Percentiles rank a stretch among this genome's conserved stretches.
These are phyloP conservation scores for Lampris megalopsis DNA, from an alignment of 2,113 vertebrate genomes.

Conservation along the genomic window DNA sequence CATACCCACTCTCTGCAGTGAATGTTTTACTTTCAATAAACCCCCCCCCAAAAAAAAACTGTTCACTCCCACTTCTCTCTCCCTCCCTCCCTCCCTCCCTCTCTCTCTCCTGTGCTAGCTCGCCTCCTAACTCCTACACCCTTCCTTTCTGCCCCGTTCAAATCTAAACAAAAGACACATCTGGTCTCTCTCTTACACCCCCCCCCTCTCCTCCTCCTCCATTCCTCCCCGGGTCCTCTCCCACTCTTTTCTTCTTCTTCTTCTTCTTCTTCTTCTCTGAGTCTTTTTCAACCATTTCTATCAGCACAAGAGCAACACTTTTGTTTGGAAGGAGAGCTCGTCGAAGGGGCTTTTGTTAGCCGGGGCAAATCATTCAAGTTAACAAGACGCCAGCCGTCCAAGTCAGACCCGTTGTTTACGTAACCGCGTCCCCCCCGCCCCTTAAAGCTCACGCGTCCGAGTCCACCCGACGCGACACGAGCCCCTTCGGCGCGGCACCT, in stretches of 20 bases:
- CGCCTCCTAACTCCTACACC: conserved; percentile 80
- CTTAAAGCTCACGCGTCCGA: conserved; percentile 10
- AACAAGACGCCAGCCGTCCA: conserved; percentile 24
- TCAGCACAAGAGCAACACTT: conserved; percentile 60
- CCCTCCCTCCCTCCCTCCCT: conserved; percentile 67
- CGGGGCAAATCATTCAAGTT: conserved; percentile 63
- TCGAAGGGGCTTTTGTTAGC: conserved; percentile 60
- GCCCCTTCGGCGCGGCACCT: too few species aligned
- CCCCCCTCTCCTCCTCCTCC: conserved; percentile 50
- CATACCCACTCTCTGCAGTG: conserved; percentile 66
- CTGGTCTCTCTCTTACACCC: conserved; percentile 83
- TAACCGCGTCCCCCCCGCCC: background rate
- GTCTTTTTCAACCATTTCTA: conserved; percentile 67
- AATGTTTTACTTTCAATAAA: conserved; percentile 82
- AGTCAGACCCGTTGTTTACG: conserved; percentile 23
- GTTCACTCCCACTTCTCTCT: conserved; percentile 12
- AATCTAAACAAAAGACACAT: conserved; percentile 88
- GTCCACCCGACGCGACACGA: too few species aligned
- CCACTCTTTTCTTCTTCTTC: conserved; percentile 59
- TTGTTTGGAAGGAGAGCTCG: conserved; percentile 65
- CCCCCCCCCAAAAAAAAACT: conserved; percentile 36
- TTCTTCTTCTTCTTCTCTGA: conserved; percentile 51
- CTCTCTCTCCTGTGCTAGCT: conserved; percentile 64
- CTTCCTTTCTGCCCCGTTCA: conserved; percentile 82
- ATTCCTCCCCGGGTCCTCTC: conserved; percentile 57